These are phyloP conservation scores for Corbicula japonica DNA, from an alignment of 2,888 invertebrate genomes.

Conservation along the genomic window DNA sequence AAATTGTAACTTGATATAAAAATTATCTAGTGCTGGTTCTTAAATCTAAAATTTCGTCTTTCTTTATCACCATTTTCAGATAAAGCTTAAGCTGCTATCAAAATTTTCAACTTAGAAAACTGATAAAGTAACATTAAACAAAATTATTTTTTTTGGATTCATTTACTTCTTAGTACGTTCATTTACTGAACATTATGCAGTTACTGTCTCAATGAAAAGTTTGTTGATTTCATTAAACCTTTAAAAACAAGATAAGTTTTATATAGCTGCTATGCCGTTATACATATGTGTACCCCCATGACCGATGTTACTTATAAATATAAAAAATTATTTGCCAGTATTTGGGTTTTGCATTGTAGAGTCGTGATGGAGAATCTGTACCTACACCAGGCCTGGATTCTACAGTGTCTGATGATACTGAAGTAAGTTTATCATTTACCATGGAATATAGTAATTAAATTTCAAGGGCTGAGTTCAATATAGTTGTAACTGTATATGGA, in stretches of 20 bases:
- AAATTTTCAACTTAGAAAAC: too few relatives aligned
- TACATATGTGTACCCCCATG: neutral
- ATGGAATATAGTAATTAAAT: neutral
- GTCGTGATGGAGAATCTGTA: slow-evolving; percentile 15
- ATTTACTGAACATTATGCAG: too few relatives aligned
- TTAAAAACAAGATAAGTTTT: neutral
- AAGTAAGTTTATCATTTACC: slow-evolving; percentile 9
- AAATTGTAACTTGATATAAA: too few relatives aligned
- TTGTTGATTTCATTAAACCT: neutral
- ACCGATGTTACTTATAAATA: neutral
- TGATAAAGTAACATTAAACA: too few relatives aligned
- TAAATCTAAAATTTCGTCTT: too few relatives aligned
- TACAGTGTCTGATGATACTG: slow-evolving; percentile 34
- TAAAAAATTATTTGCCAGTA: neutral
- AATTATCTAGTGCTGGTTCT: too few relatives aligned
- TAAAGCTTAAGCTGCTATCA: too few relatives aligned
- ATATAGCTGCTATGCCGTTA: neutral
- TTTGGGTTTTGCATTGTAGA: slow-evolving; percentile 13
- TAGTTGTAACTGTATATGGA: too few relatives aligned
- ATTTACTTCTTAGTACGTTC: too few relatives aligned
- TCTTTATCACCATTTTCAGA: too few relatives aligned
- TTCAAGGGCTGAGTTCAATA: too few relatives aligned
- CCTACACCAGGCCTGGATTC: slow-evolving; percentile 28
- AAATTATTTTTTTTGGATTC: too few relatives aligned
- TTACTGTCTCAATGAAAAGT: slow-evolving; percentile 1